These are phyloP conservation scores for Eupithecia abbreviata DNA, from an alignment of 2,888 invertebrate species.

Conservation along the genomic window DNA sequence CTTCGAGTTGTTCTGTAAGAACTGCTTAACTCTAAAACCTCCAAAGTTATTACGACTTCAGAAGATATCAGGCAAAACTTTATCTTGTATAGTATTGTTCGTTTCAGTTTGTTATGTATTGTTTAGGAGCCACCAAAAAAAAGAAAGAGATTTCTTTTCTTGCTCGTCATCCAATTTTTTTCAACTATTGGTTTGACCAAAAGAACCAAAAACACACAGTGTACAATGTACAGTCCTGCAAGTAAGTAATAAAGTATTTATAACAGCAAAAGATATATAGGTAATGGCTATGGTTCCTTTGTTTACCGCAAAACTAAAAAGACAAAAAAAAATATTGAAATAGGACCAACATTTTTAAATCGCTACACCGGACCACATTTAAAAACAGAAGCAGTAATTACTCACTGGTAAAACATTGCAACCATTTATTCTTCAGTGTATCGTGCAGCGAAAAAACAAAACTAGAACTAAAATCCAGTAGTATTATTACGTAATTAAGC, in stretches of 20 bases:
- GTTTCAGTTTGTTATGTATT: neutral
- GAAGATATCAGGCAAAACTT: neutral
- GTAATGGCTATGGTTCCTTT: neutral
- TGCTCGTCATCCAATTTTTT: neutral
- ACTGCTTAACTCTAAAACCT: neutral
- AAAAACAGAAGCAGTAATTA: slow-evolving; percentile 29
- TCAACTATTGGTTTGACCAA: neutral
- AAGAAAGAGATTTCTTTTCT: neutral
- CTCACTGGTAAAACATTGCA: slow-evolving; percentile 34
- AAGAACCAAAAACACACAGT: no score
- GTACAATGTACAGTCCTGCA: no score
- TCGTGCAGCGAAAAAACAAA: slow-evolving; percentile 36
- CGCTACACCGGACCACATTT: slow-evolving; percentile 6
- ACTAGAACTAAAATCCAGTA: slow-evolving; percentile 49
- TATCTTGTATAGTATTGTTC: neutral
- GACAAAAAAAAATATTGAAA: slow-evolving; percentile 1
- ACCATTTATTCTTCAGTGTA: slow-evolving; percentile 31
- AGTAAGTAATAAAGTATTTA: no score
- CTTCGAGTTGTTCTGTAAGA: neutral
- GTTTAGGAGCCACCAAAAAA: neutral
- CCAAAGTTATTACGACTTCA: neutral
- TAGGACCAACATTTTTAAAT: neutral
- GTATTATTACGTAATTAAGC: slow-evolving; percentile 70
- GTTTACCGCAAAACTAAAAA: neutral
- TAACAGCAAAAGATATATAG: no score